These are phyloP conservation scores for Bombus confusus DNA, from an alignment of 1,140 invertebrate genomes.

Conservation along the genomic window DNA sequence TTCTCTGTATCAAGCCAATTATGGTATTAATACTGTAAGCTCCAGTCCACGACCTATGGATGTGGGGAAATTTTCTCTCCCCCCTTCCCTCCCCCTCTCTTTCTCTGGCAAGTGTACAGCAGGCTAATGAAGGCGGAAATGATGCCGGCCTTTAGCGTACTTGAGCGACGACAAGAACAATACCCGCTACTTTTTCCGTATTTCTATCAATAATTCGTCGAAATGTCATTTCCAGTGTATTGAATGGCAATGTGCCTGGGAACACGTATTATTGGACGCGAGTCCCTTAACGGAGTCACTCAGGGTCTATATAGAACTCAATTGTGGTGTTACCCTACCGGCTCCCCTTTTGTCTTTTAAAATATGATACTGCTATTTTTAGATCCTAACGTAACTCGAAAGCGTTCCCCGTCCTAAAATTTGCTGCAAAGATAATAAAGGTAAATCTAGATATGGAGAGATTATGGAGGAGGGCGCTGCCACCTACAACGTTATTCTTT, in stretches of 20 bases:
- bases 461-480: too few species aligned
- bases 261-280: neutral
- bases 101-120: conserved; percentile 18
- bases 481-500: too few species aligned
- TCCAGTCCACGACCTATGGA: conserved; percentile 28
- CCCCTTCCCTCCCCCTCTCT: neutral
- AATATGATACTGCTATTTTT: too few species aligned
- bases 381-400: too few species aligned
- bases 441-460: too few species aligned
- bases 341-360: too few species aligned
- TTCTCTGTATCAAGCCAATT: conserved; percentile 37
- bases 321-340: too few species aligned
- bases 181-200: neutral
- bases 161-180: neutral
- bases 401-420: too few species aligned
- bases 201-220: conserved; percentile 4
- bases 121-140: conserved; percentile 54
- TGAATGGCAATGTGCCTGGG: neutral
- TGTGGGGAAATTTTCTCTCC: conserved; percentile 35
- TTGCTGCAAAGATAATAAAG: too few species aligned
- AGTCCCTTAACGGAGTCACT: too few species aligned
- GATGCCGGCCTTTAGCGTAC: neutral
- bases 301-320: too few species aligned
- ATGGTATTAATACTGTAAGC: conserved; percentile 46
- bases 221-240: neutral